Conservation (phyloP, 2,113 vertebrate species). For the Melozone crissalis region DNA sequence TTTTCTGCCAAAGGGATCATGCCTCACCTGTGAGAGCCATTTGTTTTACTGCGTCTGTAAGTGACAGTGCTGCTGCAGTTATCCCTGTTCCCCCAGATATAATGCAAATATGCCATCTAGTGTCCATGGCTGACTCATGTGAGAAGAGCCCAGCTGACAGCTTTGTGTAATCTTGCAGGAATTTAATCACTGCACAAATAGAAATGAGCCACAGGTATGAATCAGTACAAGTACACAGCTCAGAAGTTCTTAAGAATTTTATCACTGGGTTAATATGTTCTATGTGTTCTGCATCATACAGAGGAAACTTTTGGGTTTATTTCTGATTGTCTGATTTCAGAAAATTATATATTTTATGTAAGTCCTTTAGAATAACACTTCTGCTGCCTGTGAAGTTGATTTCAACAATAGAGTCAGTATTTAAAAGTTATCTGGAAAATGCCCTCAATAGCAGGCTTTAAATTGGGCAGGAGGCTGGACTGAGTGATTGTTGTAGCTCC, state of each 20-base stretch:
- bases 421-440: background rate
- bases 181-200: background rate
- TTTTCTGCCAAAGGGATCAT: background rate
- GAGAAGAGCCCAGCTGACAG: background rate
- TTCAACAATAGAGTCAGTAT: background rate
- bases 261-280: background rate
- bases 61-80: background rate
- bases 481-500: background rate
- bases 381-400: background rate
- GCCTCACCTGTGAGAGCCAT: background rate
- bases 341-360: fast-evolving
- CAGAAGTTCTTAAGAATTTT: background rate
- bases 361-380: background rate
- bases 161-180: background rate
- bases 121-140: background rate
- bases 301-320: background rate
- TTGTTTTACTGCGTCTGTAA: background rate
- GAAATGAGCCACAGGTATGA: background rate
- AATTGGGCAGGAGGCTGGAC: background rate
- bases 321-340: background rate
- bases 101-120: constrained; percentile 61
- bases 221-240: background rate
- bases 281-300: fast-evolving
- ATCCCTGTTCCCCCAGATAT: background rate
- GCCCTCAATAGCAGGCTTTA: background rate